phyloP scores from a whole-genome alignment of 2,888 invertebrate genomes.

The Stomorhina lunata region DNA sequence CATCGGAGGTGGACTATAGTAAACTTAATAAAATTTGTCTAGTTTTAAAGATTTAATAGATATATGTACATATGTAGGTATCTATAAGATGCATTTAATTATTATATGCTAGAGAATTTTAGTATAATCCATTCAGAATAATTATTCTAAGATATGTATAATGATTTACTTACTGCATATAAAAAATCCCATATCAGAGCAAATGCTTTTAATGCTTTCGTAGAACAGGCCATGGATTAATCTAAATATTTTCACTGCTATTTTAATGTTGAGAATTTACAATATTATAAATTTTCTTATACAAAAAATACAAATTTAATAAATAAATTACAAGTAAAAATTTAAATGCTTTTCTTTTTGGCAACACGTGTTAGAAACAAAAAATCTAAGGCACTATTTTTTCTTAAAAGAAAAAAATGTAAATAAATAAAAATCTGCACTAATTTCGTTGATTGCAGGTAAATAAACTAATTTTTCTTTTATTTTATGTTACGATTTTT shows the following conservation, averaged over 20 bases:
- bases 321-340: neutral
- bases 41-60: neutral
- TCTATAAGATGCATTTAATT: neutral
- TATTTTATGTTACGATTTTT: neutral
- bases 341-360: neutral
- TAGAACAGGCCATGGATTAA: conserved; percentile 77
- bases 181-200: conserved; percentile 73
- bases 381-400: too few species aligned
- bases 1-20: conserved; percentile 5
- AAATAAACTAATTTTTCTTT: neutral
- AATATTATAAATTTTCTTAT: neutral
- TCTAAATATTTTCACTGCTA: conserved; percentile 44
- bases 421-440: neutral
- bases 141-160: neutral
- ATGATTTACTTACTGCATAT: conserved; percentile 75
- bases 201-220: conserved; percentile 72
- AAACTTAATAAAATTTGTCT: neutral
- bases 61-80: neutral
- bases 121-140: too few species aligned
- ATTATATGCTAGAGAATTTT: neutral
- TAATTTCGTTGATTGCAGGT: neutral
- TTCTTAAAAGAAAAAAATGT: too few species aligned
- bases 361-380: neutral
- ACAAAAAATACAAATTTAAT: neutral
- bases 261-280: conserved; percentile 10